Evolutionary conservation across 2,888 invertebrate species (phyloP), one percentile per base, ranked within the genome.

Genomic region (Dusona sp.): DNA sequence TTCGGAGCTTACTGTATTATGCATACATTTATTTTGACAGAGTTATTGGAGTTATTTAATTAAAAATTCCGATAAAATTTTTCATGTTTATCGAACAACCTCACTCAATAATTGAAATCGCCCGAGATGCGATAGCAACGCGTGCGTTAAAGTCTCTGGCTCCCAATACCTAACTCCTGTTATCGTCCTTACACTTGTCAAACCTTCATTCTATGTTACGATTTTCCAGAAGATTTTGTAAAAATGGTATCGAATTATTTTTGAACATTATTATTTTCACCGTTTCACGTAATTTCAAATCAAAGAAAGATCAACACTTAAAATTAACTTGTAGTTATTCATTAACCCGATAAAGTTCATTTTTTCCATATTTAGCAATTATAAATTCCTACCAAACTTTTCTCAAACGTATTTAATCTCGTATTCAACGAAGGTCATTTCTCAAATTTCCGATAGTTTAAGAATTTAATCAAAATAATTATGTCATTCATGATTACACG

Each of bases 71-170:
- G 16, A 19, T n/a, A 9, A 2, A 29, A 33, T 2, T 8, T 73
- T 54, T 54, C 7, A 42, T 42, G 19, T 9, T 42, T 13, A 42
- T 74, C 25, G 25, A 22, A 16, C 48, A 33, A 7, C 0, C 6
- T 45, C 25, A n/a, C 48, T 4, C n/a, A 67, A 54, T 57, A 33
- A 79, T 82, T 68, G 61, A 75, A 82, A 68, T 82, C 57, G 61
- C 48, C 22, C 25, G 45, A 36, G 25, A 68, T n/a, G 42, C 16
- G 42, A 45, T 61, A 68, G 45, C 36, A 25, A 33, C 57, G 33
- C 65, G 38, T 65, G 73, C 82, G 68, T 82, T 61, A 57, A 82
- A 82, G 68, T 75, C 82, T 82, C 82, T 68, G 61, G n/a, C 0
- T 33, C 61, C n/a, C 33, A 61, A 38, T 45, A 72, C 79, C 79